Conservation (phyloP, 2,888 invertebrate species). For the Abrostola tripartita region DNA sequence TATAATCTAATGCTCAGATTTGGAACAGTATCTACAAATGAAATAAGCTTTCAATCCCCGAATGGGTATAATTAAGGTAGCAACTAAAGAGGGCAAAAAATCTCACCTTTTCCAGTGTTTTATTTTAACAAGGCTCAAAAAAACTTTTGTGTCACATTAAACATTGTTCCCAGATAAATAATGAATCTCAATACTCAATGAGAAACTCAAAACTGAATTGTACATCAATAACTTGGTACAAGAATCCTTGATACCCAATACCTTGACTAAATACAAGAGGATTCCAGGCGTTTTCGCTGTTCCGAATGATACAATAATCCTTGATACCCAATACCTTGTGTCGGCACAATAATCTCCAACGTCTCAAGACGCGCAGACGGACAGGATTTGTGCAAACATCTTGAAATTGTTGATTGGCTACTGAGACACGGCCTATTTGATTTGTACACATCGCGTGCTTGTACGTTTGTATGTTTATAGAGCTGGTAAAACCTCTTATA, state of each 20-base stretch:
- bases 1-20: no score
- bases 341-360: constrained; percentile 46
- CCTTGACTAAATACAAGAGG: constrained; percentile 43
- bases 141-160: no score
- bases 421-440: constrained; percentile 81
- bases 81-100: no score
- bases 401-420: constrained; percentile 84
- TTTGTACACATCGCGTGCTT: constrained; percentile 79
- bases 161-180: no score
- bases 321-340: no score
- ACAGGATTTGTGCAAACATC: constrained; percentile 76
- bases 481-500: constrained; percentile 63
- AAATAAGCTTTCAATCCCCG: no score
- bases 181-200: no score
- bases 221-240: constrained; percentile 20
- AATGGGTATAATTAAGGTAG: no score
- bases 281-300: constrained; percentile 46
- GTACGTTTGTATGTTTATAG: constrained; percentile 53
- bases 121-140: no score
- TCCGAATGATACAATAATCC: constrained; percentile 42
- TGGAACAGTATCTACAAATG: no score
- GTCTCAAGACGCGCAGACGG: constrained; percentile 57
- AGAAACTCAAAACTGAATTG: not conserved
- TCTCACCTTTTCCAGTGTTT: no score
- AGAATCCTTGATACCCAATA: constrained; percentile 4